Evolutionary conservation across 2,797 vertebrate genomes (phyloP), one percentile per base, ranked within the genome.

Genomic region (Gymnothorax javanicus): DNA sequence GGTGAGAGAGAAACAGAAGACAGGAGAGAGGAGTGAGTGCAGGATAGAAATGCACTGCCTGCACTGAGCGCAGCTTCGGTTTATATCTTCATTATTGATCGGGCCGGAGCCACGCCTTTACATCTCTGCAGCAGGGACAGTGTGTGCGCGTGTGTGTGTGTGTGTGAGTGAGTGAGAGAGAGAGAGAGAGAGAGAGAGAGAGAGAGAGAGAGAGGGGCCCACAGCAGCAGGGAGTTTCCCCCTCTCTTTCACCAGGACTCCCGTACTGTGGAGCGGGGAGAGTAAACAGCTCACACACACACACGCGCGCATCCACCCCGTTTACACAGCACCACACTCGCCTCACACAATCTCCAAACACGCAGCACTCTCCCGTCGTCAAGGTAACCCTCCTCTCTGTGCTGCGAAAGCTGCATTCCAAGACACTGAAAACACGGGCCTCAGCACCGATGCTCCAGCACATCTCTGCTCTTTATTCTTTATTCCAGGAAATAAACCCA

Each of bases 81-180:
- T 95, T 95, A 94, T 93, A 94, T 94, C 90, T 95, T 93, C 94
- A 96, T 95, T 95, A 96, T 95, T 96, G 93, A 96, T 96, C 92
- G 92, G 88, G 85, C 87, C 88, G 88, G 85, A 25, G 64, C 85
- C 87, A 88, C 88, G 87, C 81, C 75, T 33, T 91, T 90, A 87
- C 75, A 88, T 83, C 85, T 83, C 71, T 88, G 88, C 56, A 87
- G 83, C 73, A 54, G 7, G 13, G n/a, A 2, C n/a, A 59, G n/a
- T 43, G 33, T 43, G 33, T 43, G 33, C 1, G 33, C 2, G 33
- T 43, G 33, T 43, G 33, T 43, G 33, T 43, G 33, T 43, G 33
- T 43, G 33, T 43, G 33, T 43, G n/a, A n/a, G n/a, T n/a, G n/a
- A n/a, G n/a, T n/a, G n/a, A 43, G 33, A 43, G 33, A 43, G 33